Percentiles rank a stretch among this genome's conserved stretches.
Evolutionary conservation across 2,888 invertebrate species (phyloP).

Genomic region (Allophyes oxyacanthae): DNA sequence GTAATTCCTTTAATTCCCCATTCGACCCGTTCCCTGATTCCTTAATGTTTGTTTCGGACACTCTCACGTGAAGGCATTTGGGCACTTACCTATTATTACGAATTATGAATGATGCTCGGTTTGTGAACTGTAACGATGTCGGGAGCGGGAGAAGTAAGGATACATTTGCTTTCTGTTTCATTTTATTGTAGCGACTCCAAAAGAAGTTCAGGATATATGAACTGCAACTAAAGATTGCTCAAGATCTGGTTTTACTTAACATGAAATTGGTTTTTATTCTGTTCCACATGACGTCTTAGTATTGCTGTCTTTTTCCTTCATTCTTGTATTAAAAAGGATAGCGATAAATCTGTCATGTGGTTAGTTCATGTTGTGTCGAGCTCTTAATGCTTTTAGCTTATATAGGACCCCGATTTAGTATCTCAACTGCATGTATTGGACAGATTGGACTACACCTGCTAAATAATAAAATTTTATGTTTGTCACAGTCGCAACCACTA

Average conservation of each 20-base stretch:
- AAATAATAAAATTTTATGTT: slow-evolving; percentile 40
- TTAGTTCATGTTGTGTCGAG: slow-evolving; percentile 99
- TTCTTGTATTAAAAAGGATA: no score
- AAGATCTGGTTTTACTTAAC: no score
- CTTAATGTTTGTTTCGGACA: slow-evolving; percentile 55
- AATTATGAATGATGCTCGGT: slow-evolving; percentile 14
- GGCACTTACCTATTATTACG: slow-evolving; percentile 25
- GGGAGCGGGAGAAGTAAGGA: neutral
- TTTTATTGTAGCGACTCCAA: neutral
- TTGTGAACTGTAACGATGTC: neutral
- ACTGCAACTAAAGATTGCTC: neutral
- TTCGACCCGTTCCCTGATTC: slow-evolving; percentile 43
- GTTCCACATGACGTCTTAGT: no score
- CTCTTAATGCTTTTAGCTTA: slow-evolving; percentile 97
- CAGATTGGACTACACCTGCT: slow-evolving; percentile 96
- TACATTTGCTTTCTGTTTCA: neutral
- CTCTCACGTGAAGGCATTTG: slow-evolving; percentile 46
- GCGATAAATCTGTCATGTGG: no score
- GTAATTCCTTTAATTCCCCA: slow-evolving; percentile 75
- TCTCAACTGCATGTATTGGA: slow-evolving; percentile 98
- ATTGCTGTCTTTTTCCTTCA: no score
- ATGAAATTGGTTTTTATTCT: no score
- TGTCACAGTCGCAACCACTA: no score
- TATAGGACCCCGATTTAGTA: slow-evolving; percentile 98
- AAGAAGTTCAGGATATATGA: neutral